phyloP scores from a whole-genome alignment of 2,888 invertebrate species.

The Stenchaetothrips biformis region DNA sequence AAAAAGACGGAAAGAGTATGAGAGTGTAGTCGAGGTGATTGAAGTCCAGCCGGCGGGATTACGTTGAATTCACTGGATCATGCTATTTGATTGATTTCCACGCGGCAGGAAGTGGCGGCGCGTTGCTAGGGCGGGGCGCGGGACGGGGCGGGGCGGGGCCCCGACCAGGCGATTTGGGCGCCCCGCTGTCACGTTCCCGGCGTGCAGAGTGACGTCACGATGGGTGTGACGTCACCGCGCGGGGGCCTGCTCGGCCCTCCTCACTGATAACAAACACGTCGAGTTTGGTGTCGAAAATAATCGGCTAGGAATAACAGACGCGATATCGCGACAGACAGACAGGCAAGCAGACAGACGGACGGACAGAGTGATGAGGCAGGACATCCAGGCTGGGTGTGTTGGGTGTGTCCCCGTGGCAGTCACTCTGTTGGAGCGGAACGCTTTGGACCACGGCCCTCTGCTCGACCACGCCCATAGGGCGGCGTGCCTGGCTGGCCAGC shows the following conservation, averaged over 20 bases:
- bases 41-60: background rate
- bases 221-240: background rate
- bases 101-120: background rate
- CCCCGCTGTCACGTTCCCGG: background rate
- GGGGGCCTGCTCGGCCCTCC: background rate
- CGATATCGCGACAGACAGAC: background rate
- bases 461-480: no score
- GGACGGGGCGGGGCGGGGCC: background rate
- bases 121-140: background rate
- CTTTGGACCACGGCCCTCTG: constrained; percentile 10
- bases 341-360: background rate
- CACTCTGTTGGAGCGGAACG: constrained; percentile 24
- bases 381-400: no score
- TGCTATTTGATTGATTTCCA: constrained; percentile 15
- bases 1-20: background rate
- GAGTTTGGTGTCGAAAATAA: no score
- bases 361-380: background rate
- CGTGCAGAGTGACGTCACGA: background rate
- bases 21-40: background rate
- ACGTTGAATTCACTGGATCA: constrained; percentile 1
- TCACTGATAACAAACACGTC: no score
- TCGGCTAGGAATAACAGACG: background rate
- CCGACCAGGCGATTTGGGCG: no score
- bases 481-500: no score
- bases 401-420: constrained; percentile 1